Evolutionary conservation across 2,888 invertebrate genomes (phyloP).

Genomic region (Ophion ventricosus): DNA sequence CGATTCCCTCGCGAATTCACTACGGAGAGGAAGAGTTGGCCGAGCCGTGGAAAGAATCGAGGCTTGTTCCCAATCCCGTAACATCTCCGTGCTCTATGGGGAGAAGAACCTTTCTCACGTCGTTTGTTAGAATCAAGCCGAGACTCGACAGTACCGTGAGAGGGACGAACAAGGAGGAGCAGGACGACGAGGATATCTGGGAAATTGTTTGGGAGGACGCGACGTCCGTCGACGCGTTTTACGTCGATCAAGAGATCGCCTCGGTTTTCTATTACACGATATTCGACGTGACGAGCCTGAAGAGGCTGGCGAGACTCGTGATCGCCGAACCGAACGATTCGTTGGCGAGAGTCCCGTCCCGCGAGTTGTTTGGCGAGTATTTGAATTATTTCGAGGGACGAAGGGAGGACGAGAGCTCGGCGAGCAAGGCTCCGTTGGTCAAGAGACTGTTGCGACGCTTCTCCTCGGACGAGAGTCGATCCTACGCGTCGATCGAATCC

Average conservation of each 20-base stretch:
- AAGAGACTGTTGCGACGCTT: constrained; percentile 30
- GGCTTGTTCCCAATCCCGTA: constrained; percentile 85
- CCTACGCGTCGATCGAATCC: constrained; percentile 40
- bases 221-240: constrained; percentile 86
- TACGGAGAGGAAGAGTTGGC: constrained; percentile 83
- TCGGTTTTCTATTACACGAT: constrained; percentile 86
- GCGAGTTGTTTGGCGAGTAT: constrained; percentile 83
- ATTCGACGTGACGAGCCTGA: constrained; percentile 85
- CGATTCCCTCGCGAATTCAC: constrained; percentile 70
- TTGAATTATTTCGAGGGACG: constrained; percentile 82
- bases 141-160: constrained; percentile 53
- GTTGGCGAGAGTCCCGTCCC: constrained; percentile 80
- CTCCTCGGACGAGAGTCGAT: background rate
- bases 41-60: constrained; percentile 83
- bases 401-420: constrained; percentile 52
- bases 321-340: constrained; percentile 82
- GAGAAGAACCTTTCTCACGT: constrained; percentile 84
- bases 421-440: constrained; percentile 43
- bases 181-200: constrained; percentile 52
- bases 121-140: constrained; percentile 84
- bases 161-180: constrained; percentile 1
- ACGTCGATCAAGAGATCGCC: constrained; percentile 85
- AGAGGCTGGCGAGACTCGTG: constrained; percentile 84
- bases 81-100: constrained; percentile 81
- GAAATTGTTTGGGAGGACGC: constrained; percentile 80